Conservation (phyloP, 2,797 vertebrate genomes). For the Hipposideros larvatus region DNA sequence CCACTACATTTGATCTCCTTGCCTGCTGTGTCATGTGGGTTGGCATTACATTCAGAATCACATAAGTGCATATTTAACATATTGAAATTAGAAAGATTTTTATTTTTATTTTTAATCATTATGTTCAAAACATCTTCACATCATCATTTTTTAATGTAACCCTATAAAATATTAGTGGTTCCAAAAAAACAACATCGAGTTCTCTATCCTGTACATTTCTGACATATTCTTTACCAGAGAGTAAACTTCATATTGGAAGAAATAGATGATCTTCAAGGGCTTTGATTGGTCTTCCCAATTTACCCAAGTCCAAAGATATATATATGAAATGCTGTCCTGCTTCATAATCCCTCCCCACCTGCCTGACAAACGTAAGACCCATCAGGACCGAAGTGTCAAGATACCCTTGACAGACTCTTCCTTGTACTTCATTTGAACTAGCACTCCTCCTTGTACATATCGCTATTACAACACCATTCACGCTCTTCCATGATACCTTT, state of each 20-base stretch:
- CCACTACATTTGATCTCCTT: slow-evolving; percentile 29
- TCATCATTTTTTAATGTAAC: background rate
- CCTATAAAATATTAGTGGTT: background rate
- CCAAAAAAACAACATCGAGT: background rate
- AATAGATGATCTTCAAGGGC: background rate
- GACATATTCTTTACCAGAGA: background rate
- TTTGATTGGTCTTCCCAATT: slow-evolving; percentile 6
- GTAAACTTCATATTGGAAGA: background rate
- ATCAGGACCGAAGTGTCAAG: background rate
- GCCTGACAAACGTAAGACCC: background rate
- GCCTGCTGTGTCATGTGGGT: background rate
- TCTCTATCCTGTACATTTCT: background rate
- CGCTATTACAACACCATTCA: background rate
- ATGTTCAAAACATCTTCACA: background rate
- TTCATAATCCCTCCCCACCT: background rate
- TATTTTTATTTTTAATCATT: slow-evolving; percentile 26
- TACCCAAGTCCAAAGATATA: background rate
- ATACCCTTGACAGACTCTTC: background rate
- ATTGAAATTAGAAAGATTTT: slow-evolving; percentile 32
- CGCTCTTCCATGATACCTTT: background rate
- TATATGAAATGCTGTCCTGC: background rate
- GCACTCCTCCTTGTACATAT: background rate
- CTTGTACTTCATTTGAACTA: background rate
- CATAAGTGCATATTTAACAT: background rate
- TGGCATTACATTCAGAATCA: slow-evolving; percentile 49